Evolutionary conservation across 1,140 invertebrate species (phyloP), one percentile per base, ranked within the genome.

Genomic region (Megathymus violae): DNA sequence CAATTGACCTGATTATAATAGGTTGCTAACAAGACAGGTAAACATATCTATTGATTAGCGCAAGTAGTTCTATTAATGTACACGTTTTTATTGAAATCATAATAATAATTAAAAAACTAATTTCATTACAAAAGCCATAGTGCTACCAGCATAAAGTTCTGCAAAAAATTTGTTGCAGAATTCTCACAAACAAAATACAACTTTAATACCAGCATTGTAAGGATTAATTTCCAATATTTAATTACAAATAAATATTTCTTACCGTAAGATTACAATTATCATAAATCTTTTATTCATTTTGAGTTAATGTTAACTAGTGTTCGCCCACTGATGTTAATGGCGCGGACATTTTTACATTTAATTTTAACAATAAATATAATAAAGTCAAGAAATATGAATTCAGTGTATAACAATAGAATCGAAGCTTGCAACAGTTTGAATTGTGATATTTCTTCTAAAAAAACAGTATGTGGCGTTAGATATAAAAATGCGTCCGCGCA

Each of bases 391-490:
- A 0, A 11, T 36, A 36, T 36, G 34, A 11, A n/a, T 2, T 22
- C 50, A 17, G 46, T 40, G 11, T 58, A 71, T 3, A 10, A 27
- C 2, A 69, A 76, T 10, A 77, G 67, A 66, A 43, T 40, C 1
- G 51, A 73, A n/a, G 76, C 79, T 40, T 87, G 84, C 52, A 13
- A 51, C 6, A 62, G 67, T 41, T 48, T 87, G 1, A 36, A 46
- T 4, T 84, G 80, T 56, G 43, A 62, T 34, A 54, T 50, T 9
- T 25, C n/a, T 5, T 41, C 19, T 5, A 31, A 60, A 6, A 17
- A 31, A 1, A 44, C 15, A 7, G 78, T 79, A 9, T 88, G 85
- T 64, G 85, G 85, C 0, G 48, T 85, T 6, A 69, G 76, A 4
- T 43, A 60, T 3, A 72, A 78, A 48, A 62, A 62, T 0, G 19